Base-by-base conservation (phyloP, 2,113 vertebrate species). In the Corydoras maculifer region DNA sequence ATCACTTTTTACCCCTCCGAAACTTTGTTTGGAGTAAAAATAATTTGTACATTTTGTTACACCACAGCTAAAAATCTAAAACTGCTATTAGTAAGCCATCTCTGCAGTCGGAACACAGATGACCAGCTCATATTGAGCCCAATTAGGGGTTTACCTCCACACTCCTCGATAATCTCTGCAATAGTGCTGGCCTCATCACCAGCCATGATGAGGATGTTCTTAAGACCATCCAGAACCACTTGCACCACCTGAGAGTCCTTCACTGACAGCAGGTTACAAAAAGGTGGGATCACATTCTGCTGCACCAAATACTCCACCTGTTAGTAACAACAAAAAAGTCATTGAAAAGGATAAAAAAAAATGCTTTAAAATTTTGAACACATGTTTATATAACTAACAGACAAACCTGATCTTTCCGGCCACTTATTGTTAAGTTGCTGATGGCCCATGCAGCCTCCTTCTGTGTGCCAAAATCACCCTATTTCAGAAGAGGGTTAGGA, bases 371-470 rank as follows among this genome's bases (percentile, higher is more conserved):
- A 51, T 61, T 48, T 8, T 49, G 55, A 30, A 31, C 8, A 10
- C 5, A 13, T 1, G 32, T 7, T 14, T 15, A 10, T n/a, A 15
- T 49, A 25, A 25, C 18, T 2, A 25, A 25, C 18, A 25, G 86
- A 80, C 86, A 58, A 54, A 99, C 97, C 91, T 99, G 97, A 85
- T 99, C 97, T 91, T 99, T 99, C 82, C 96, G 93, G 73, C 95
- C 96, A 87, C 97, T 99, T 92, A 99, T 98, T 73, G 96, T 99
- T 85, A 99, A 91, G 85, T 99, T 99, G 87, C 97, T 99, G 90
- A 99, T 98, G 84, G 96, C 96, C 97, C 97, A 99, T 48, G 97
- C 97, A 78, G 97, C 97, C 88, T 99, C 97, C 83, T 99, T 99
- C 85, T 99, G 97, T 83, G 97, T 98, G 81, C 96, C 96, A 76